Evolutionary conservation across 2,888 invertebrate genomes (phyloP).

Genomic region (Hymenopus coronatus): DNA sequence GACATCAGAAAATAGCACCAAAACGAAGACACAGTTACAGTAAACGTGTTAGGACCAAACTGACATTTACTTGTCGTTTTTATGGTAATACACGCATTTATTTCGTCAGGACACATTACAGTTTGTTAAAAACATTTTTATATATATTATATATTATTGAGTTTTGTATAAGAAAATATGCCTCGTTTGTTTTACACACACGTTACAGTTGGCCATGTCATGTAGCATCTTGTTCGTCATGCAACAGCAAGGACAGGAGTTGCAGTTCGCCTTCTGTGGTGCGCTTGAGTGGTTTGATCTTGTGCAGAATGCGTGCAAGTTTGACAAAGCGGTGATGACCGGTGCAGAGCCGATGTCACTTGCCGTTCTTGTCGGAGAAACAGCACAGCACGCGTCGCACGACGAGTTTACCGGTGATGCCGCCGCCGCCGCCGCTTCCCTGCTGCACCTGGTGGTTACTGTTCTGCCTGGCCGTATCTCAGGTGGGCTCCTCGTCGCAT

Average conservation of each 20-base stretch:
- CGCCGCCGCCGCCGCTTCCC: neutral
- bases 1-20: neutral
- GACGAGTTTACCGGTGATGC: neutral
- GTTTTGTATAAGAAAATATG: neutral
- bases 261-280: neutral
- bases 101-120: no score
- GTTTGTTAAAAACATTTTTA: no score
- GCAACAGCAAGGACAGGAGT: neutral
- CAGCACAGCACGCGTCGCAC: conserved; percentile 28
- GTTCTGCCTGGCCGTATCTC: conserved; percentile 21
- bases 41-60: neutral
- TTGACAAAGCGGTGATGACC: neutral
- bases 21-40: neutral
- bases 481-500: conserved; percentile 32
- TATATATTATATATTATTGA: neutral
- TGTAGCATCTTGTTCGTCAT: neutral
- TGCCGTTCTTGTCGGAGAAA: conserved; percentile 11
- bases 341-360: conserved; percentile 1
- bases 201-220: no score
- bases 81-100: neutral
- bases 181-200: neutral
- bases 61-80: neutral
- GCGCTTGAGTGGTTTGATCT: neutral
- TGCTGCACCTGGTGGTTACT: neutral
- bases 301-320: neutral